These are phyloP conservation scores for Coenonympha arcania DNA, from an alignment of 2,888 invertebrate genomes.

Conservation along the genomic window DNA sequence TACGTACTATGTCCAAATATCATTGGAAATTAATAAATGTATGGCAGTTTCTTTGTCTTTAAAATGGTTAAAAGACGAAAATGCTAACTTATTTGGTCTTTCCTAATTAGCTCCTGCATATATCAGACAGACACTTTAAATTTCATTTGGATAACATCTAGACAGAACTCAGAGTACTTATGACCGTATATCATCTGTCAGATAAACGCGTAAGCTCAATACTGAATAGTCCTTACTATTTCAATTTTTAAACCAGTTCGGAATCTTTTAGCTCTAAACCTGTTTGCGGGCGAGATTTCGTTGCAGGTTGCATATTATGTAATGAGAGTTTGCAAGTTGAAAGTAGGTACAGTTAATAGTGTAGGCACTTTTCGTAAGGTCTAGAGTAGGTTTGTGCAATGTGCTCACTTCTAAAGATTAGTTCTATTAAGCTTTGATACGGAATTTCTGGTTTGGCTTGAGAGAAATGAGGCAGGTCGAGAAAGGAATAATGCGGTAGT, in stretches of 20 bases:
- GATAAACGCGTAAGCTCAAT: not conserved
- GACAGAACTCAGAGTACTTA: not conserved
- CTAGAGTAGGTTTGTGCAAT: not conserved
- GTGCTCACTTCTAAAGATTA: not conserved
- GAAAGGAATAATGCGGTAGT: too few species aligned
- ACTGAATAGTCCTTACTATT: slow-evolving; percentile 1
- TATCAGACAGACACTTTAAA: too few species aligned
- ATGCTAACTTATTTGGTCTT: too few species aligned
- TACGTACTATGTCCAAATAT: not conserved
- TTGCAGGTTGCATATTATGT: slow-evolving; percentile 22
- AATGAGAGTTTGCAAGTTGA: slow-evolving; percentile 4
- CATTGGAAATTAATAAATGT: too few species aligned
- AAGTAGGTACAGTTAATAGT: not conserved
- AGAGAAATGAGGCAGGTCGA: too few species aligned
- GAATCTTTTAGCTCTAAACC: slow-evolving; percentile 10
- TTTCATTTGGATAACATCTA: slow-evolving; percentile 1
- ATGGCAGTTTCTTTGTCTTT: too few species aligned
- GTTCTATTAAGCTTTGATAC: too few species aligned
- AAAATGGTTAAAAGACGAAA: too few species aligned
- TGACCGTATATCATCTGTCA: not conserved
- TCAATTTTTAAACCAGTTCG: slow-evolving; percentile 8
- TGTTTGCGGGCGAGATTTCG: slow-evolving; percentile 14
- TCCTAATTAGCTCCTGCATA: too few species aligned
- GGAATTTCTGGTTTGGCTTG: not conserved
- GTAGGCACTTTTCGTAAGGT: not conserved